Evolutionary conservation across 1,140 invertebrate species (phyloP).

Genomic region (Tetramorium alpestre): DNA sequence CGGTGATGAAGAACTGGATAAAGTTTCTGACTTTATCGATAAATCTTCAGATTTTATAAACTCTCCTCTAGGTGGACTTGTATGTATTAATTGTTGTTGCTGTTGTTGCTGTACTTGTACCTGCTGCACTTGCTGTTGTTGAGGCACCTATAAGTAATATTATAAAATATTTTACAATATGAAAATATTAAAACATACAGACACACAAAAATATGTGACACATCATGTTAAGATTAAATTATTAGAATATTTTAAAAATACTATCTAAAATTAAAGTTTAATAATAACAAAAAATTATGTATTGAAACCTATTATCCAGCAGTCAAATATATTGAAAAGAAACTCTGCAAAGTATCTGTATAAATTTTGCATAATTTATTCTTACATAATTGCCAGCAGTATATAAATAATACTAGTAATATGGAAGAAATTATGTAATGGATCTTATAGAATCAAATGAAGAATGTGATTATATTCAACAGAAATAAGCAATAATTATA

Average conservation of each 20-base stretch:
- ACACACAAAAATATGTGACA: neutral
- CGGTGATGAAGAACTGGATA: constrained; percentile 80
- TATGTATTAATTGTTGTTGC: constrained; percentile 83
- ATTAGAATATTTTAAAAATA: neutral
- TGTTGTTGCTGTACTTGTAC: constrained; percentile 75
- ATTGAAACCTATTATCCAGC: neutral
- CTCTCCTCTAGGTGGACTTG: constrained; percentile 82
- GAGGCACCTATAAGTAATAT: constrained; percentile 77
- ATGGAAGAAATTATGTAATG: no score
- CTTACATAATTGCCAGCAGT: no score
- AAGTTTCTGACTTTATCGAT: constrained; percentile 55
- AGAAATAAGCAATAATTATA: no score
- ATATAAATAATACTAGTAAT: no score
- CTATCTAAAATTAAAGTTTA: neutral
- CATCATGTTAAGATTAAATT: neutral
- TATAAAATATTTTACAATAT: neutral
- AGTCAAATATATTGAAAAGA: neutral
- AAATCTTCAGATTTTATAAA: constrained; percentile 57
- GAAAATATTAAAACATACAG: neutral
- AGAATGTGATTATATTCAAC: no score
- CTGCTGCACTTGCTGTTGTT: constrained; percentile 81
- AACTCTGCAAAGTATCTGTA: neutral
- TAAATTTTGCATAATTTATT: no score
- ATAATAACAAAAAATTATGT: neutral
- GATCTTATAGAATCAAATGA: no score